phyloP scores from a whole-genome alignment of 1,140 invertebrate species.

The Plectrocnemia conspersa region DNA sequence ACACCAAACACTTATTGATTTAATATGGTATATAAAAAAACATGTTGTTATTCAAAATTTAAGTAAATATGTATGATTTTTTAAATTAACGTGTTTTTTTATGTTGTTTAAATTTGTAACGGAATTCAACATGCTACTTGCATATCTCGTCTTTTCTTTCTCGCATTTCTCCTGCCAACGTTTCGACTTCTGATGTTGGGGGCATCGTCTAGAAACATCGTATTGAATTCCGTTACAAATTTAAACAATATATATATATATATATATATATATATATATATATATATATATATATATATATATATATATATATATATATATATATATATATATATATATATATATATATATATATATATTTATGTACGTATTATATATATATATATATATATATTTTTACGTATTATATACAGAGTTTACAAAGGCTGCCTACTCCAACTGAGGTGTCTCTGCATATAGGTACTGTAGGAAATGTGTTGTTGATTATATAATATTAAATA shows the following conservation, averaged over 20 bases:
- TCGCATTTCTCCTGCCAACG: neutral
- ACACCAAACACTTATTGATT: neutral
- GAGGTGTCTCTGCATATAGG: too few species aligned
- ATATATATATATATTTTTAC: neutral
- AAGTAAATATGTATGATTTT: neutral
- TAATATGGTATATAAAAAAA: neutral
- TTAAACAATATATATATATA: neutral
- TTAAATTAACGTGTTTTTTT: neutral
- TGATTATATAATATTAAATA: too few species aligned
- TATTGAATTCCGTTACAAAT: neutral
- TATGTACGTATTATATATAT: neutral
- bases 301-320: slow-evolving; percentile 13
- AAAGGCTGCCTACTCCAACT: too few species aligned
- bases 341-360: neutral
- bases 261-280: slow-evolving; percentile 14
- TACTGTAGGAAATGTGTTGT: too few species aligned
- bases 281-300: slow-evolving; percentile 12
- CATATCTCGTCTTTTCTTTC: neutral
- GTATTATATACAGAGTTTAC: neutral
- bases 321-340: neutral
- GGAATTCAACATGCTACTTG: neutral
- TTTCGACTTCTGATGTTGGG: neutral
- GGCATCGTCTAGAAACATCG: neutral
- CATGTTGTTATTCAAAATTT: neutral
- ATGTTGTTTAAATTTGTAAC: slow-evolving; percentile 1